Percentiles rank a stretch among this genome's conserved stretches.
Conservation (phyloP, 64 coral and sea anemone species). For the Anthopleura sola region DNA sequence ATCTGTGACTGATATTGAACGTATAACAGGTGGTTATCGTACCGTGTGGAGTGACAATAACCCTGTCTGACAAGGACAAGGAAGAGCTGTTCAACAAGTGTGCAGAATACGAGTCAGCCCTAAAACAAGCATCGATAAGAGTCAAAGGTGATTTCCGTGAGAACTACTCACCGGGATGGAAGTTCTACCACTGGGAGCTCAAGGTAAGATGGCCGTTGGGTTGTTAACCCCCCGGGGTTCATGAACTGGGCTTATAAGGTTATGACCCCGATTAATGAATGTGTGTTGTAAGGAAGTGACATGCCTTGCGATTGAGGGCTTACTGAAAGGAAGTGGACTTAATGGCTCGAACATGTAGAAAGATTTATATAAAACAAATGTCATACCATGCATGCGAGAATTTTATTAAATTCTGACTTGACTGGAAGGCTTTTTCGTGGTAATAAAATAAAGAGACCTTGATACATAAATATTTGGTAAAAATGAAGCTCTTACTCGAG, state of each 20-base stretch:
- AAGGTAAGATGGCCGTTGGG: slow-evolving; percentile 44
- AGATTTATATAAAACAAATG: slow-evolving; percentile 4
- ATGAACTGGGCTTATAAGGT: neutral
- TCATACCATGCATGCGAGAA: neutral
- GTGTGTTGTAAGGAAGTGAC: neutral
- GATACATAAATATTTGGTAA: too few relatives aligned
- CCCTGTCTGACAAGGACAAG: slow-evolving; percentile 59
- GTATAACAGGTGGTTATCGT: slow-evolving; percentile 69
- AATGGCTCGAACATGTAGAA: neutral
- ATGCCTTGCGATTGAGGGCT: neutral
- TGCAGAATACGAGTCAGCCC: slow-evolving; percentile 50
- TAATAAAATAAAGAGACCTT: too few relatives aligned
- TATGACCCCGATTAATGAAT: neutral
- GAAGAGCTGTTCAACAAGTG: slow-evolving; percentile 59
- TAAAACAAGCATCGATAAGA: slow-evolving; percentile 61
- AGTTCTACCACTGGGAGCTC: slow-evolving; percentile 98
- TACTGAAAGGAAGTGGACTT: neutral
- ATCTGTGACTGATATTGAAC: neutral
- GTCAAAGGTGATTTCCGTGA: slow-evolving; percentile 80
- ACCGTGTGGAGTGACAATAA: slow-evolving; percentile 84
- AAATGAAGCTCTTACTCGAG: too few relatives aligned
- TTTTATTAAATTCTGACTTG: neutral
- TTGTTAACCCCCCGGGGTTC: neutral
- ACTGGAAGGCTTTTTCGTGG: neutral
- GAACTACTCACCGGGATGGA: slow-evolving; percentile 96